Evolutionary conservation across 1,140 invertebrate genomes (phyloP), one percentile per base, ranked within the genome.

Genomic region (Drosophila nasuta): DNA sequence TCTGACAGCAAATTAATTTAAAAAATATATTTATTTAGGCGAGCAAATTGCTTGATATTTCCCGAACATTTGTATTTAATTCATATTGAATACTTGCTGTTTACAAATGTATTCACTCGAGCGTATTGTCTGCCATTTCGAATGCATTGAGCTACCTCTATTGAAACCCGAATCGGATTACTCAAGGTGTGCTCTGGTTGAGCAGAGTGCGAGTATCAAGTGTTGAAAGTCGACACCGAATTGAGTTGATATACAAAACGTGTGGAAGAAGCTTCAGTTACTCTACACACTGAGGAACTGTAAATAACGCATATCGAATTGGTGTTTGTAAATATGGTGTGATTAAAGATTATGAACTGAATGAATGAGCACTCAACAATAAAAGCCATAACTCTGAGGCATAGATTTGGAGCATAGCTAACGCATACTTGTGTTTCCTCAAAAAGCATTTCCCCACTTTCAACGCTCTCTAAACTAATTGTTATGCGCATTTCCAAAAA

Each of bases 401-500:
- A 49, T 17, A 25, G 20, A 68, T 68, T 59, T 41, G 56, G 45
- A 38, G 52, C 54, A 57, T 57, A 51, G 17, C 41, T 17, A 63
- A 72, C n/a, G 35, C 35, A 30, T 56, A 30, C 30, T 33, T 33
- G 30, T 33, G 7, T 57, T 51, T 58, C 20, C 28, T 25, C 49
- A 30, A 38, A 38, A 70, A 64, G 15, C 33, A 57, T 58, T 66
- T 72, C 48, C 48, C 38, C 56, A 73, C 71, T 72, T 73, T 67
- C 70, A 58, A 65, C 54, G 11, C 38, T 58, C 5, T 38, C 46
- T 17, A 43, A 30, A 35, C 58, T 63, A 58, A 64, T 70, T 64
- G 15, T 52, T 63, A 75, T 43, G 51, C 58, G 51, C 58, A 70
- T 70, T 70, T 64, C 7, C 5, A 13, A 71, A 64, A 60, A 38